phyloP scores from a whole-genome alignment of 2,797 vertebrate genomes.

The Xenops minutus region DNA sequence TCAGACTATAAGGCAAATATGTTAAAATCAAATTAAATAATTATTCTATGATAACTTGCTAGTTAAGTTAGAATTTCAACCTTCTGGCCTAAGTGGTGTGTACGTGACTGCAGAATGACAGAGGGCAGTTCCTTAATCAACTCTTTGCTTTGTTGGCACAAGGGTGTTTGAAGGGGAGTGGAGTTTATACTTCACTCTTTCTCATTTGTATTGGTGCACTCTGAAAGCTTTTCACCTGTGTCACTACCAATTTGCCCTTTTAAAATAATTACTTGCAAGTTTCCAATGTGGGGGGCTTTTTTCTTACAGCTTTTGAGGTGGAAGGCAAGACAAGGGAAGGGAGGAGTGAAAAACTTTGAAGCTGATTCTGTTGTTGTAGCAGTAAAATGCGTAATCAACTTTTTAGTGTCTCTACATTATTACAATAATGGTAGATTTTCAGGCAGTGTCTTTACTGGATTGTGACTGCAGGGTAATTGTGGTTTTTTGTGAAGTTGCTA shows the following conservation, averaged over 20 bases:
- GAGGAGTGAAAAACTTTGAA: not conserved
- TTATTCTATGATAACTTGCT: not conserved
- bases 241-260: not conserved
- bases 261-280: not conserved
- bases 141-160: not conserved
- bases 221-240: not conserved
- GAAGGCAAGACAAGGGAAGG: not conserved
- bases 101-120: not conserved
- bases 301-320: not conserved
- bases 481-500: not conserved
- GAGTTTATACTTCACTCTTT: not conserved
- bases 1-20: not conserved
- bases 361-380: not conserved
- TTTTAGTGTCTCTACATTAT: rapidly evolving
- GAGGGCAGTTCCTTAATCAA: not conserved
- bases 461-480: not conserved
- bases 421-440: not conserved
- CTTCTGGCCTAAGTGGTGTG: not conserved
- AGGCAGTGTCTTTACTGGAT: not conserved
- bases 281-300: not conserved
- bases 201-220: not conserved
- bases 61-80: not conserved
- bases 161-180: constrained; percentile 2
- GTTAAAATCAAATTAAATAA: not conserved
- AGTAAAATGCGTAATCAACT: not conserved